Conservation (phyloP, 1,140 invertebrate species). For the Drosophila tsacasi region DNA sequence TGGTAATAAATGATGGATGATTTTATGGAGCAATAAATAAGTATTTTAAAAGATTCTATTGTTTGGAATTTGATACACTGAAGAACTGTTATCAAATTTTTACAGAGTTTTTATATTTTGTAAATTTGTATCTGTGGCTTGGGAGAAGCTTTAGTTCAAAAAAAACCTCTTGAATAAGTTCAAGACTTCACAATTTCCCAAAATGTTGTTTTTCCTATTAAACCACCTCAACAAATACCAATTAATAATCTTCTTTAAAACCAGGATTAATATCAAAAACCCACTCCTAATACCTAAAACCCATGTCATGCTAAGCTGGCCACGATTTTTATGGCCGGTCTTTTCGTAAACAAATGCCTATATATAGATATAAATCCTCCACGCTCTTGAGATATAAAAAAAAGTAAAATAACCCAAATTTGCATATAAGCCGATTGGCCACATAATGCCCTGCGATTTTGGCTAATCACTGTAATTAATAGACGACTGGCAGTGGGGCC, state of each 20-base stretch:
- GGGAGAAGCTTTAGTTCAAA: background rate
- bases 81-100: background rate
- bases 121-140: too few species aligned
- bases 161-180: background rate
- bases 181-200: background rate
- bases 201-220: background rate
- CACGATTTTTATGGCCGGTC: background rate
- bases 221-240: background rate
- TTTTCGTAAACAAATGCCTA: slow-evolving; percentile 6
- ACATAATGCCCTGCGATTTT: slow-evolving; percentile 41
- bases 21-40: background rate
- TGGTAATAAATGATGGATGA: background rate
- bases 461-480: slow-evolving; percentile 65
- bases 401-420: slow-evolving; percentile 37
- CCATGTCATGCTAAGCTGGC: background rate
- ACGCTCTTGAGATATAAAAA: slow-evolving; percentile 18
- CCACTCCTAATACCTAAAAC: background rate
- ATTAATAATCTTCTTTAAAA: background rate
- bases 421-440: slow-evolving; percentile 45
- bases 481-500: slow-evolving; percentile 14
- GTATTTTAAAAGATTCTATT: too few species aligned
- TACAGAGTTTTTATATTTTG: background rate
- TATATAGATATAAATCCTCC: slow-evolving; percentile 22
- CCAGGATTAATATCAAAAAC: background rate
- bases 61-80: background rate